Conservation (phyloP, 2,888 invertebrate genomes). For the Lapara coniferarum region DNA sequence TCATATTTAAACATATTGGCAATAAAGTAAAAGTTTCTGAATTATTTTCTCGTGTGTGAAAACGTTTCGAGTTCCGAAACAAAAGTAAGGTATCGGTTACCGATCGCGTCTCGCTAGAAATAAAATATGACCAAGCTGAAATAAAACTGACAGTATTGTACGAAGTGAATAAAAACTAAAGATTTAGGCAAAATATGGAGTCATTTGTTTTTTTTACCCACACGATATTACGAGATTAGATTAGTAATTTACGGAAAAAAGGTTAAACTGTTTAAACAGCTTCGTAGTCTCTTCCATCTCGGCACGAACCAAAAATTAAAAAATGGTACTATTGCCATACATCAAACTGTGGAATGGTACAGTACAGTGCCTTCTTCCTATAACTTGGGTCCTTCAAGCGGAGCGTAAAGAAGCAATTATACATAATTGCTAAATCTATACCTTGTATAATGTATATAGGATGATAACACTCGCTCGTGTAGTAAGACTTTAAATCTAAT, state of each 20-base stretch:
- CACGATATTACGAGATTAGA: neutral
- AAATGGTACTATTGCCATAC: too few relatives aligned
- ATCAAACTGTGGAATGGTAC: too few relatives aligned
- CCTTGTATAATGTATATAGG: too few relatives aligned
- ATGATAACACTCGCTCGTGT: neutral
- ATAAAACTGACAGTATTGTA: slow-evolving; percentile 10
- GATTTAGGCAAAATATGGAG: neutral
- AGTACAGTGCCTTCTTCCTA: too few relatives aligned
- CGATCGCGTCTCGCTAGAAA: neutral
- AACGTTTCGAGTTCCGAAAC: neutral
- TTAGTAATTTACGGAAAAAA: neutral
- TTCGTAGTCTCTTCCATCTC: too few relatives aligned
- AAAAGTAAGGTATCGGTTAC: neutral
- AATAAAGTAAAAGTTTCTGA: neutral
- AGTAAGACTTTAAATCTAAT: neutral
- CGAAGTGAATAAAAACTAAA: neutral
- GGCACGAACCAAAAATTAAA: too few relatives aligned
- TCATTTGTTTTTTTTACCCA: neutral
- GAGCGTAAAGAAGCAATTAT: too few relatives aligned
- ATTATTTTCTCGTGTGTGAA: neutral
- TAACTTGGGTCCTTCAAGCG: too few relatives aligned
- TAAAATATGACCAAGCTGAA: slow-evolving; percentile 15
- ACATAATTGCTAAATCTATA: too few relatives aligned
- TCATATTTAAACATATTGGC: neutral
- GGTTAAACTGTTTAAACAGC: too few relatives aligned